These are phyloP conservation scores for Lepidurus apus DNA, from an alignment of 1,140 invertebrate species.

Conservation along the genomic window DNA sequence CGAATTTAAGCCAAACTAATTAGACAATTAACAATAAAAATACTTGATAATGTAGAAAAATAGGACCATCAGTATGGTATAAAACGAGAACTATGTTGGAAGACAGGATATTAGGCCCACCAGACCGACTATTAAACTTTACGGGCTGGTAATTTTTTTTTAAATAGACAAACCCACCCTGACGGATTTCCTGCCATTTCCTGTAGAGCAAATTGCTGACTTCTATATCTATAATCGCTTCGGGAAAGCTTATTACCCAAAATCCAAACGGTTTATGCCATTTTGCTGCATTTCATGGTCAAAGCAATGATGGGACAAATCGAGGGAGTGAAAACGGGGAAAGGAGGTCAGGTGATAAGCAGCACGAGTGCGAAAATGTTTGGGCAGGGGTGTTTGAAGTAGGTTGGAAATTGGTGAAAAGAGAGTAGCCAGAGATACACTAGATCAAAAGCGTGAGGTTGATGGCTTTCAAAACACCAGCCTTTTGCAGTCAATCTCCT, in stretches of 20 bases:
- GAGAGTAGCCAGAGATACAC: too few species aligned
- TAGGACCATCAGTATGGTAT: too few species aligned
- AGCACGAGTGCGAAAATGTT: background rate
- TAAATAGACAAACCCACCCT: background rate
- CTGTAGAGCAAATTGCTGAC: background rate
- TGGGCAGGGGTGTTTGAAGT: background rate
- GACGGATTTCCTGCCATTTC: background rate
- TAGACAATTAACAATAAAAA: too few species aligned
- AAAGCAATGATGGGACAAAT: background rate
- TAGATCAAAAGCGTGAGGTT: too few species aligned
- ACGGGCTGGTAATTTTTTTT: background rate
- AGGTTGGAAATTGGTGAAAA: too few species aligned
- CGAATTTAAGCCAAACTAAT: too few species aligned
- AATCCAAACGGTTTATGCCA: background rate
- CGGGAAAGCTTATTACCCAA: background rate
- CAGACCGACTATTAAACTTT: background rate
- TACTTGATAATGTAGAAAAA: too few species aligned
- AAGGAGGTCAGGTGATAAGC: slow-evolving; percentile 9
- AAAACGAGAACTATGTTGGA: background rate
- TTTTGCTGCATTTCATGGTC: background rate
- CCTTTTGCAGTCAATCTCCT: too few species aligned
- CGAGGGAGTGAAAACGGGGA: background rate
- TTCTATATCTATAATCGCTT: background rate
- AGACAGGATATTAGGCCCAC: background rate
- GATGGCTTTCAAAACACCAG: too few species aligned